Evolutionary conservation across 2,113 vertebrate genomes (phyloP), one percentile per base, ranked within the genome.

Genomic region (Crotalus horridus): DNA sequence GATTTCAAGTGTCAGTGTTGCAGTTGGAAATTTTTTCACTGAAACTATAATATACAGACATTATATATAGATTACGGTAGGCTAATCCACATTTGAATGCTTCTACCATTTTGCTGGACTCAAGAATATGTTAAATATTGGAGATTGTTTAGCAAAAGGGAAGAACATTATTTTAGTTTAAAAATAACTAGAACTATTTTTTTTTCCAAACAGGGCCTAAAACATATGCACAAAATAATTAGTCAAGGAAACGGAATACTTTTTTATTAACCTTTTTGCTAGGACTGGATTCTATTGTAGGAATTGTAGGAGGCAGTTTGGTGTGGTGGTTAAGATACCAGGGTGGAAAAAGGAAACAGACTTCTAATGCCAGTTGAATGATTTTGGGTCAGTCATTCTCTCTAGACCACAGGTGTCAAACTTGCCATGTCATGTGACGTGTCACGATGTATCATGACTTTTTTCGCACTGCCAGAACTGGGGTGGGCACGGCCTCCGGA

Each of bases 121-220:
- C 89, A 88, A 26, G 9, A 92, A 85, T 46, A 81, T 93, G 12
- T 94, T 94, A 93, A 95, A n/a, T 93, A n/a, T 89, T 61, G 94
- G 93, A 86, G 53, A 85, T 3, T 17, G 48, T 5, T 55, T 61
- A 56, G 33, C 24, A 11, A 85, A 85, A 56, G 23, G 17, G 6
- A 24, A 89, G 33, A 90, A 43, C 54, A 89, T 51, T 88, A 81
- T 55, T 6, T 87, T 33, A 56, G 13, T 59, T 12, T 46, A 94
- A 58, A 87, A 54, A 91, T 93, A 90, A 61, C 20, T 92, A 39
- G 54, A 91, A 13, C 20, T 39, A 24, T 55, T 39, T 39, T 39
- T 39, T 81, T 3, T 81, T 33, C 39, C 91, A 53, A 89, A 53
- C 48, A 87, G 81, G 58, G 92, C 46, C 92, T 94, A 91, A 48